Percentiles rank a stretch among this genome's conserved stretches.
These are phyloP conservation scores for Cephalopachus bancanus DNA, from an alignment of 2,797 vertebrate species.

Conservation along the genomic window DNA sequence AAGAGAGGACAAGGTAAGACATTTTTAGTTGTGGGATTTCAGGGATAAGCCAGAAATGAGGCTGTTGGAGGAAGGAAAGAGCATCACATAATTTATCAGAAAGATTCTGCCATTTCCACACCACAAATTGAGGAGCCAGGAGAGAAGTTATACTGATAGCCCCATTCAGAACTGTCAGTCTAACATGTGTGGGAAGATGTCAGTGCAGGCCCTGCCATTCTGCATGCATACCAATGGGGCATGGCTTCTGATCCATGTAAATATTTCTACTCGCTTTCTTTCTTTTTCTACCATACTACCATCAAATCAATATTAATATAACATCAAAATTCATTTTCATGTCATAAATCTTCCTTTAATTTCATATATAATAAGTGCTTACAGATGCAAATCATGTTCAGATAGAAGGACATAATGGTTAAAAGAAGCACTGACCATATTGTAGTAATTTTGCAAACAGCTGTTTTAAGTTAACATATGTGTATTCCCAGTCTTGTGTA, in stretches of 20 bases:
- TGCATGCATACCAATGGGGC: neutral
- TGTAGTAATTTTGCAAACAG: constrained; percentile 79
- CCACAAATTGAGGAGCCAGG: neutral
- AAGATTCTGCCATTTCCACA: neutral
- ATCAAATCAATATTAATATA: constrained; percentile 63
- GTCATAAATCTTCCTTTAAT: constrained; percentile 75
- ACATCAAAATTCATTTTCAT: constrained; percentile 72
- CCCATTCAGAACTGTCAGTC: neutral
- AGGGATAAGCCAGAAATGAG: neutral
- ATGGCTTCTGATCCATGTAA: neutral
- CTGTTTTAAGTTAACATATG: constrained; percentile 81
- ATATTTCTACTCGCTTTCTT: constrained; percentile 39
- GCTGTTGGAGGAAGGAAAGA: neutral
- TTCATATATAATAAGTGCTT: constrained; percentile 79
- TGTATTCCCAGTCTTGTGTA: constrained; percentile 77
- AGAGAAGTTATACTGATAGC: neutral
- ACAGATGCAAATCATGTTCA: constrained; percentile 79
- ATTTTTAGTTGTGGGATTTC: neutral
- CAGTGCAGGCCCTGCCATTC: neutral
- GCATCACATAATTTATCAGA: neutral
- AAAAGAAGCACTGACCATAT: constrained; percentile 76
- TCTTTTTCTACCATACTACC: constrained; percentile 56
- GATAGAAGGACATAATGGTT: constrained; percentile 72
- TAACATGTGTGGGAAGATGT: neutral
- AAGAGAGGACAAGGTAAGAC: neutral